A percentile compares a stretch with the other conserved stretches of the same genome.
These are phyloP conservation scores for Lepidochitona cinerea DNA, from an alignment of 2,888 invertebrate species.

Conservation along the genomic window DNA sequence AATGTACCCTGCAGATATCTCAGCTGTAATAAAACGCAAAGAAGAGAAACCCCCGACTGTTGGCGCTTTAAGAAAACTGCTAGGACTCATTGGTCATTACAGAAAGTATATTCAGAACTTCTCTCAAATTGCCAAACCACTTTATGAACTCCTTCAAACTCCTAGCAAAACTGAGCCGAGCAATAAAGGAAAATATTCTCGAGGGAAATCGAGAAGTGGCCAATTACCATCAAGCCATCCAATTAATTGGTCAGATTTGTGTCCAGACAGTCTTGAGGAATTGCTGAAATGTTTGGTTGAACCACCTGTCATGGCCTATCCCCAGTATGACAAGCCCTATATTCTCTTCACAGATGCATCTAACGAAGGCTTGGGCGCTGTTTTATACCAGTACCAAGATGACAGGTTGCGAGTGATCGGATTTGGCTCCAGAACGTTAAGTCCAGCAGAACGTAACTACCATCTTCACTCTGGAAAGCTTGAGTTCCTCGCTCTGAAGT, in stretches of 20 bases:
- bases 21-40: not conserved
- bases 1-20: not conserved
- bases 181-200: not conserved
- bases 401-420: conserved; percentile 24
- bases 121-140: conserved; percentile 1
- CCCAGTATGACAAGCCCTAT: not conserved
- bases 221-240: not conserved
- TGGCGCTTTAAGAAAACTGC: not conserved
- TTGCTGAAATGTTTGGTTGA: not conserved
- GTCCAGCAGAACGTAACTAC: conserved; percentile 27
- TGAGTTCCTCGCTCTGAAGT: conserved; percentile 6
- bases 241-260: not conserved
- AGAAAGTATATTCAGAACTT: not conserved
- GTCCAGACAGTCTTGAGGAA: not conserved
- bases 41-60: not conserved
- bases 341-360: conserved; percentile 58
- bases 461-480: conserved; percentile 1
- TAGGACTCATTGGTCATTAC: conserved; percentile 8
- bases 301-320: conserved; percentile 6
- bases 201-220: not conserved
- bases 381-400: conserved; percentile 28
- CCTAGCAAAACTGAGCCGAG: too few species aligned
- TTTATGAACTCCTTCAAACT: conserved; percentile 4
- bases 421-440: conserved; percentile 27
- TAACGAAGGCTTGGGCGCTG: conserved; percentile 49